Evolutionary conservation across 2,888 invertebrate genomes (phyloP), one percentile per base, ranked within the genome.

Genomic region (Plebejus melissa): DNA sequence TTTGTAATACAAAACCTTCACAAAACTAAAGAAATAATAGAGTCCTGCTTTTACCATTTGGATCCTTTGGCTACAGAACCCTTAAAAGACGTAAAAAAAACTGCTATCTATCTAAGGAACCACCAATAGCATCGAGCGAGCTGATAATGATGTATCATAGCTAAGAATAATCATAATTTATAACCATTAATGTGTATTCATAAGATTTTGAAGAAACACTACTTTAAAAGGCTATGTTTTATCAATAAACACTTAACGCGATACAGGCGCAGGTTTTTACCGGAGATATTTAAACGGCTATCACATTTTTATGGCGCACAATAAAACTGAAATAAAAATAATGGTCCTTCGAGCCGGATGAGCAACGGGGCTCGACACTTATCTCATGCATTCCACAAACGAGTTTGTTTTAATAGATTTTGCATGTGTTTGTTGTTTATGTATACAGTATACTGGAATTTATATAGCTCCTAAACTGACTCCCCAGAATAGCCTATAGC

Each of bases 241-340:
- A 54, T 54, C 54, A 16, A 16, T 16, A 54, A 54, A 54, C 11
- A 54, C 54, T 50, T 4, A 54, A 54, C 54, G 16, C 16, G 54
- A 54, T 16, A 54, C 54, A 54, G 4, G 4, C 54, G 54, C 54
- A 54, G 54, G 54, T 54, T 54, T 54, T 54, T 54, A 16, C 54
- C 54, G 54, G 54, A 54, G 54, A 54, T 54, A 5, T 54, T 16
- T 16, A 16, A 54, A 5, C 54, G 54, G 54, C 54, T 54, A 54
- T 54, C 54, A 54, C 54, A 54, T 54, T 16, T 65, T 65, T 65
- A 65, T 65, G 65, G 32, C 32, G 1, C 22, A 32, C 65, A 65
- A 65, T 65, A 65, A 65, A 65, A 65, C 32, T 32, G 32, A 65
- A 16, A 65, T 65, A 65, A 65, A 65, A 65, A 65, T 65, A 65